phyloP scores from a whole-genome alignment of 2,113 vertebrate genomes.

The Rallus limicola region DNA sequence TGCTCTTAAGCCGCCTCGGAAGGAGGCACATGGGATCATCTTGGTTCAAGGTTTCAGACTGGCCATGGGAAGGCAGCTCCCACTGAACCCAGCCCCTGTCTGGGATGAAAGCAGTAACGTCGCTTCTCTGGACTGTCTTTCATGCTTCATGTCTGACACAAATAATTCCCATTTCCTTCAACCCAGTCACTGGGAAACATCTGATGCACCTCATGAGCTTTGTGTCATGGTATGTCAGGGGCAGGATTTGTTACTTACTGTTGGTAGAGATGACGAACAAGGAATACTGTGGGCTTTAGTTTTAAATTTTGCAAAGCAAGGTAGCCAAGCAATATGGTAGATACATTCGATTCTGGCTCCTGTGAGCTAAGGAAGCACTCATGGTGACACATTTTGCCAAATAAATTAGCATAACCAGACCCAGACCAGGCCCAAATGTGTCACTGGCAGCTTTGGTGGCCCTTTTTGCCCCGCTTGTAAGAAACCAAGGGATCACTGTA shows the following conservation, averaged over 20 bases:
- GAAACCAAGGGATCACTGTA: not conserved
- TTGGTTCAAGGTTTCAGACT: not conserved
- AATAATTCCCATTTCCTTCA: not conserved
- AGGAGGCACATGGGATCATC: not conserved
- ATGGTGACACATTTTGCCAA: not conserved
- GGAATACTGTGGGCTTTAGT: not conserved
- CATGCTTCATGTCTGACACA: not conserved
- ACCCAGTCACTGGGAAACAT: not conserved
- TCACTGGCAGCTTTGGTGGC: not conserved
- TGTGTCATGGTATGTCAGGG: not conserved
- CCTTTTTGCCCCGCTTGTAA: not conserved
- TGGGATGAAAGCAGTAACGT: not conserved
- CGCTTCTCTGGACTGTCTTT: not conserved
- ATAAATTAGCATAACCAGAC: not conserved
- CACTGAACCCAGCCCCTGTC: not conserved
- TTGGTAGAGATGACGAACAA: not conserved
- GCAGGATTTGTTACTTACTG: not conserved
- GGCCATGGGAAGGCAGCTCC: not conserved
- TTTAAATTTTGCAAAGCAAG: not conserved
- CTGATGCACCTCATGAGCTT: not conserved
- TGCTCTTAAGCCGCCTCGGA: accelerated
- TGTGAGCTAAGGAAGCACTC: not conserved
- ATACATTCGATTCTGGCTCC: not conserved
- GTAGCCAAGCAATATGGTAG: not conserved
- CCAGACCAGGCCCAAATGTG: accelerated